phyloP scores from a whole-genome alignment of 2,888 invertebrate genomes.

The Agonopterix alstromeriana region DNA sequence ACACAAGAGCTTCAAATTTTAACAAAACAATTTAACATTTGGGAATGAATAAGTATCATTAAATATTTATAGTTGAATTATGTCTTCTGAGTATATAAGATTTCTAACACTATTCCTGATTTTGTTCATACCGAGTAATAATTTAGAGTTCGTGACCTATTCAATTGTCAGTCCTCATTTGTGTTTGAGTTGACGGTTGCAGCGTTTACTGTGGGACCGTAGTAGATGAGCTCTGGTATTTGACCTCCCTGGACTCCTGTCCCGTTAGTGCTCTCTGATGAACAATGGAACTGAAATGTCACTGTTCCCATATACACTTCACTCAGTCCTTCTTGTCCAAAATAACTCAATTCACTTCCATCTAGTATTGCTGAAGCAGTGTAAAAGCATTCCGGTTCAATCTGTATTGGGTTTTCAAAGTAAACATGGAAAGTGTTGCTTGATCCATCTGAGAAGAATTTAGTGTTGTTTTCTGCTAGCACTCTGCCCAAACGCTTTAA shows the following conservation, averaged over 20 bases:
- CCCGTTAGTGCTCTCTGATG: slow-evolving; percentile 97
- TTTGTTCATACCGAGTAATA: slow-evolving; percentile 50
- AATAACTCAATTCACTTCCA: slow-evolving; percentile 95
- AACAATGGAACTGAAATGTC: slow-evolving; percentile 98
- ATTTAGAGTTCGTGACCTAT: slow-evolving; percentile 37
- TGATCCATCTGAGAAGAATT: slow-evolving; percentile 97
- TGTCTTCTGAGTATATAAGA: slow-evolving; percentile 14
- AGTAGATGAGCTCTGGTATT: slow-evolving; percentile 97
- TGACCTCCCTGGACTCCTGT: slow-evolving; percentile 98
- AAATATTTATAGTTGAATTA: slow-evolving; percentile 13
- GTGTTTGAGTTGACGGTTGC: slow-evolving; percentile 51
- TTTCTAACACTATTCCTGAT: slow-evolving; percentile 13
- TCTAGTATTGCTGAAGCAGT: slow-evolving; percentile 97
- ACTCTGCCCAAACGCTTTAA: slow-evolving; percentile 92
- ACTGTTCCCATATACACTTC: slow-evolving; percentile 95
- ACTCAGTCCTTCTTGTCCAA: slow-evolving; percentile 97
- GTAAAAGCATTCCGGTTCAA: slow-evolving; percentile 95
- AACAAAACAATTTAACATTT: slow-evolving; percentile 51
- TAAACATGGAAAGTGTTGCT: slow-evolving; percentile 94
- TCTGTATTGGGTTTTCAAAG: slow-evolving; percentile 89
- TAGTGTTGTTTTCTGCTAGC: slow-evolving; percentile 93
- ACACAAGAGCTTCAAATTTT: slow-evolving; percentile 46
- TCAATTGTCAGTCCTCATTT: slow-evolving; percentile 71
- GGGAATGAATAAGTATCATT: slow-evolving; percentile 50
- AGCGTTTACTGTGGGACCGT: slow-evolving; percentile 84